A percentile compares a stretch with the other conserved stretches of the same genome.
These are phyloP conservation scores for Horisme vitalbata DNA, from an alignment of 2,888 invertebrate genomes.

Conservation along the genomic window DNA sequence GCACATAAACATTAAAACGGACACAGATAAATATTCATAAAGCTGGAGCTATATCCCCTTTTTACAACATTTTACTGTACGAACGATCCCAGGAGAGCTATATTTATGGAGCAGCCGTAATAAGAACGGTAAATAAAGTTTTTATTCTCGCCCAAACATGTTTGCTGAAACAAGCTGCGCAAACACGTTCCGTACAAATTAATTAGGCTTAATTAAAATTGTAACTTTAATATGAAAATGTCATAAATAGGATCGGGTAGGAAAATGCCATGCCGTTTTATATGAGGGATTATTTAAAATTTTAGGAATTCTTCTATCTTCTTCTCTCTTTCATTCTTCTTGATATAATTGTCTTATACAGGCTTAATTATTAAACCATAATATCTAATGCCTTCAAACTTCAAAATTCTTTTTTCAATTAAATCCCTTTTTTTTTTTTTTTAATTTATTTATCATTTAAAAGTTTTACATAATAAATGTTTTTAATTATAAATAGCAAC, in stretches of 20 bases:
- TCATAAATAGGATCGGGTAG: background rate
- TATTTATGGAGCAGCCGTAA: conserved; percentile 48
- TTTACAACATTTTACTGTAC: conserved; percentile 42
- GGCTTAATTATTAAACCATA: no score
- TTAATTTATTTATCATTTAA: no score
- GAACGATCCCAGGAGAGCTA: conserved; percentile 43
- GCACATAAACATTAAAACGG: conserved; percentile 23
- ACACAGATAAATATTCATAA: conserved; percentile 39
- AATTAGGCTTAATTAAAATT: conserved; percentile 5
- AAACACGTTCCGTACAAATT: conserved; percentile 8
- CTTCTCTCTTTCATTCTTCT: no score
- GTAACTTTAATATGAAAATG: conserved; percentile 2
- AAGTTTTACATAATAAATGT: no score
- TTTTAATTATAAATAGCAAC: no score
- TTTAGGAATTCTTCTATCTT: no score
- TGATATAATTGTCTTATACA: no score
- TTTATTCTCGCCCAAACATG: conserved; percentile 33
- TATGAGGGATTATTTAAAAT: no score
- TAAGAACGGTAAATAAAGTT: conserved; percentile 51
- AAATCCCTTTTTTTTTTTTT: no score
- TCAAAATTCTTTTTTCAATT: no score
- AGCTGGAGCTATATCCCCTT: conserved; percentile 38
- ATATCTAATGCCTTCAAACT: no score
- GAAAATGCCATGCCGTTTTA: background rate
- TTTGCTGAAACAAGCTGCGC: conserved; percentile 20